Base-by-base conservation (phyloP, 2,113 vertebrate species). In the Promerops cafer region DNA sequence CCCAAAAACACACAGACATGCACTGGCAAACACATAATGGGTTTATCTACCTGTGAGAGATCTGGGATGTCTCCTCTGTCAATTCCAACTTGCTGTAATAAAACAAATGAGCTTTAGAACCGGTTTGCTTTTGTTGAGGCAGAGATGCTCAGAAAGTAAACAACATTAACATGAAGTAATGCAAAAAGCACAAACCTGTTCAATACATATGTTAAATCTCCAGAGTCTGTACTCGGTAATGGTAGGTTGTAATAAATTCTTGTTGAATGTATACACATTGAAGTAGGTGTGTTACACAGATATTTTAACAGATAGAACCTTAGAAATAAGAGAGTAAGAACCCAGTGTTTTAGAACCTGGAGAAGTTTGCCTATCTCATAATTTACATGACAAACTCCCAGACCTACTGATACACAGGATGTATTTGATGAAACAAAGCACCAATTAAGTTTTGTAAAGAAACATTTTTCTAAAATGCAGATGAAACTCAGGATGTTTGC, bases 61-160 rank as follows among this genome's bases (percentile, higher is more conserved):
- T 99, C 99, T 96, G 99, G 99, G 96, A 99, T 99, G 97, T 99
- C 99, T 84, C 99, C 99, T 98, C 99, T 99, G 97, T 99, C 99
- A 80, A 99, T 99, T 93, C 99, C 99, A 97, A 99, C 99, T 97
- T 99, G 99, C 99, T 99, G 98, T 97, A 96, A 98, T 78, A 56
- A 94, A 97, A 92, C 24, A 98, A 83, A 96, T 3, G 10, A 94
- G 57, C 49, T 88, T 96, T 59, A 97, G 75, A 92, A 92, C 27
- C 30, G 40, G 66, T 53, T 65, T 59, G 44, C 49, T 82, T 95
- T 77, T 82, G 14, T 54, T 83, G 50, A 90, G 74, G 79, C 69
- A 86, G 49, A 74, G 45, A 78, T 27, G 37, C 37, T 76, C n/a
- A 89, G 56, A 74, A 83, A 70, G 27, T 47, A 94, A 95, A 76